Conservation (phyloP, 64 coral and sea anemone species). For the Anthopleura sola region DNA sequence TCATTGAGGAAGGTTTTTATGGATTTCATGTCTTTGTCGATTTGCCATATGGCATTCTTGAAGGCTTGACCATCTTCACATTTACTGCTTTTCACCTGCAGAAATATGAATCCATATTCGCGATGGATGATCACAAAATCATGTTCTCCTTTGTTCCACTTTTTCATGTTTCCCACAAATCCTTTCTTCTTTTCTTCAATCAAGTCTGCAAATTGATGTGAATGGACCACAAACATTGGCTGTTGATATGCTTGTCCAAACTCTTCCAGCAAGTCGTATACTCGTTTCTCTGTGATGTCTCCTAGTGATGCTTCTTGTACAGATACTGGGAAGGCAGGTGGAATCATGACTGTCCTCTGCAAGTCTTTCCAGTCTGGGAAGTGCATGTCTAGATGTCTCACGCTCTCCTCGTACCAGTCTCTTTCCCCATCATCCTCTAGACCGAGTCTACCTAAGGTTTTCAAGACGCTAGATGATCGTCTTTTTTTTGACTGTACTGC, state of each 20-base stretch:
- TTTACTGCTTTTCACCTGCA: conserved; percentile 41
- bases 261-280: conserved; percentile 39
- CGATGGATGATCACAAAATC: conserved; percentile 68
- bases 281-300: conserved; percentile 4
- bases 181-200: background rate
- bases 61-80: background rate
- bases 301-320: background rate
- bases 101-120: conserved; percentile 33
- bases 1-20: too few species aligned
- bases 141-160: conserved; percentile 45
- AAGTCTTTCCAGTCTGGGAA: conserved; percentile 12
- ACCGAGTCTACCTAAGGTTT: background rate
- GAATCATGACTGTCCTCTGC: conserved; percentile 7
- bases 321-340: background rate
- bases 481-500: background rate
- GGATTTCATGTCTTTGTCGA: too few species aligned
- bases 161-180: background rate
- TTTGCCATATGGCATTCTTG: too few species aligned
- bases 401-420: background rate
- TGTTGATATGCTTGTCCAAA: conserved; percentile 34
- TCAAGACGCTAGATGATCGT: background rate
- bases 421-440: background rate
- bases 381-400: background rate
- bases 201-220: conserved; percentile 37
- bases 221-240: conserved; percentile 72